These are phyloP conservation scores for Masticophis lateralis DNA, from an alignment of 2,797 vertebrate species.

Conservation along the genomic window DNA sequence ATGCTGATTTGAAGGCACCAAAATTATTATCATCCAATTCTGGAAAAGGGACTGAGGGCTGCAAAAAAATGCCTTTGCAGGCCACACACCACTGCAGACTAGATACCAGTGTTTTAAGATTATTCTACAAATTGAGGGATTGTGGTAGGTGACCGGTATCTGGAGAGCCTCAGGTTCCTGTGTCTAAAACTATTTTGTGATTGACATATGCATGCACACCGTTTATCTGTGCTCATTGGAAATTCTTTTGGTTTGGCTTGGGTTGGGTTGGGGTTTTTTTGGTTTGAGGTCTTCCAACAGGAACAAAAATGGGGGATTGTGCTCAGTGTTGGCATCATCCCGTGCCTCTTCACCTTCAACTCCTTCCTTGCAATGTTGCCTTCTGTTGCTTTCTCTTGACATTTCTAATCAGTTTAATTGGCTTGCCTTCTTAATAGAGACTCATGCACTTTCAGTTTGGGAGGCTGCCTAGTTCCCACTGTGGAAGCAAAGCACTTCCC, in stretches of 20 bases:
- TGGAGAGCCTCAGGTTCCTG: background rate
- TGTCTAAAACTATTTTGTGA: background rate
- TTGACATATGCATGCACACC: background rate
- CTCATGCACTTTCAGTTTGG: constrained; percentile 44
- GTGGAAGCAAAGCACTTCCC: constrained; percentile 46
- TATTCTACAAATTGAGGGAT: background rate
- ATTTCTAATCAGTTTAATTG: constrained; percentile 63
- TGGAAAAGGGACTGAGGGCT: background rate
- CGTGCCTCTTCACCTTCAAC: background rate
- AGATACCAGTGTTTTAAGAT: background rate
- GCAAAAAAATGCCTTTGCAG: background rate
- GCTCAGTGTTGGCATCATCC: constrained; percentile 14
- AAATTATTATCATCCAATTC: background rate
- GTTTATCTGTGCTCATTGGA: background rate
- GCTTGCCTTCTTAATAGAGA: constrained; percentile 33
- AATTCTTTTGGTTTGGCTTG: background rate
- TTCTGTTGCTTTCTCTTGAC: constrained; percentile 32
- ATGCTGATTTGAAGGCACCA: background rate
- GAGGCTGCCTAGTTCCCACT: constrained; percentile 37
- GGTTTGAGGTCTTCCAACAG: background rate
- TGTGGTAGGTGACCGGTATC: background rate
- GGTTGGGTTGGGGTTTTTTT: background rate
- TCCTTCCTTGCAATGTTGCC: constrained; percentile 19
- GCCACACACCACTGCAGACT: background rate
- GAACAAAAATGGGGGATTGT: constrained; percentile 17